phyloP scores from a whole-genome alignment of 2,113 vertebrate species.

The Trogon melanurus region DNA sequence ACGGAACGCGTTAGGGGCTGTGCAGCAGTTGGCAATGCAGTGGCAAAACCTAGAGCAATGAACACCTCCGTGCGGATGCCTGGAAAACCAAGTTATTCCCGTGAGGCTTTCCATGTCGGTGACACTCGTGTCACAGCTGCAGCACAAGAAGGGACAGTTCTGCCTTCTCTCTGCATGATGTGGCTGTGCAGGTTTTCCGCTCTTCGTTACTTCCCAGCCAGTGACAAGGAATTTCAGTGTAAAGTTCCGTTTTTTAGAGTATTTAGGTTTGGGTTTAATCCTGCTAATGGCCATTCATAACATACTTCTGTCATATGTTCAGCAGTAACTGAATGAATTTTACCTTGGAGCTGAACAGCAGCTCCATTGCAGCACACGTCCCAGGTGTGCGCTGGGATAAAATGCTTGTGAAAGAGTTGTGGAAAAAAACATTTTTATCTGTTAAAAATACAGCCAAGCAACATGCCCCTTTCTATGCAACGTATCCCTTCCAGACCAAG shows the following conservation, averaged over 20 bases:
- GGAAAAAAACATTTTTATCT: not conserved
- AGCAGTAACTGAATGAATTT: not conserved
- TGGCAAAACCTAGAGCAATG: not conserved
- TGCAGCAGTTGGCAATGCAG: not conserved
- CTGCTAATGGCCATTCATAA: not conserved
- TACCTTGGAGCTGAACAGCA: not conserved
- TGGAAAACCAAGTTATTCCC: not conserved
- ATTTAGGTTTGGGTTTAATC: not conserved
- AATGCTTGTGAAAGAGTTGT: not conserved
- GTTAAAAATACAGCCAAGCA: not conserved
- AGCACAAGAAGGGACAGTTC: not conserved
- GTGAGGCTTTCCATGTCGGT: not conserved
- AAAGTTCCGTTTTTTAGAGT: not conserved
- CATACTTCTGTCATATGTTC: not conserved
- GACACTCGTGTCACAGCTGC: fast-evolving
- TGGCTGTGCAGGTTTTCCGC: not conserved
- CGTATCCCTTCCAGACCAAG: not conserved
- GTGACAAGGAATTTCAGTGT: not conserved
- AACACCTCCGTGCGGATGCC: not conserved
- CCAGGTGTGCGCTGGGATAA: not conserved
- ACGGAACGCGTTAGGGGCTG: not conserved
- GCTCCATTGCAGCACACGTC: not conserved
- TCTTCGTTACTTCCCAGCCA: not conserved
- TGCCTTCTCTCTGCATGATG: fast-evolving
- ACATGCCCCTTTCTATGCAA: not conserved